A percentile compares a stretch with the other conserved stretches of the same genome.
Evolutionary conservation across 1,140 invertebrate genomes (phyloP).

Genomic region (Plutomurus gul): DNA sequence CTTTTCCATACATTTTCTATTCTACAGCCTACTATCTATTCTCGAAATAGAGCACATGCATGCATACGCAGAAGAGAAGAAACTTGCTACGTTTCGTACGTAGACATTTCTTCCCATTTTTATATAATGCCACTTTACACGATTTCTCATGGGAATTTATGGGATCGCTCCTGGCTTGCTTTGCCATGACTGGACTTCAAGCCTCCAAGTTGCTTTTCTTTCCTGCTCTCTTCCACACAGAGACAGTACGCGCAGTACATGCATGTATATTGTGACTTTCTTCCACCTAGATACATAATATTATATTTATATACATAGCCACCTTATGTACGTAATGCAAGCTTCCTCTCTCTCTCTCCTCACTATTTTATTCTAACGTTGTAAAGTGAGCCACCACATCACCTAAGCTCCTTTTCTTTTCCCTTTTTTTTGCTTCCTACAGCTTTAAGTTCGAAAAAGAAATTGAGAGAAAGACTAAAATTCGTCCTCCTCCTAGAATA

Average conservation of each 20-base stretch:
- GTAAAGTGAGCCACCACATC: slow-evolving; percentile 8
- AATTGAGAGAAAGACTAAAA: slow-evolving; percentile 10
- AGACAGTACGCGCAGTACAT: background rate
- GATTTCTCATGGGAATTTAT: slow-evolving; percentile 54
- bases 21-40: slow-evolving; percentile 3
- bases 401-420: slow-evolving; percentile 20
- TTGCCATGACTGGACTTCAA: background rate
- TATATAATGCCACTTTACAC: slow-evolving; percentile 54
- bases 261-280: background rate
- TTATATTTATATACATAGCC: background rate
- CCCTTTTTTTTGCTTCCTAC: background rate
- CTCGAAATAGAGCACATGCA: slow-evolving; percentile 28
- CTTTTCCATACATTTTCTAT: slow-evolving; percentile 20
- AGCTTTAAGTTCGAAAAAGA: background rate
- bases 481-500: slow-evolving; percentile 16
- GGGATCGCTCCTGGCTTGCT: slow-evolving; percentile 5
- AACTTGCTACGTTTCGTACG: background rate
- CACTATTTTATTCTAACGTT: slow-evolving; percentile 18
- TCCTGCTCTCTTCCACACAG: background rate
- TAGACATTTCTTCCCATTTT: slow-evolving; percentile 45
- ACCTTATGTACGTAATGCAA: background rate
- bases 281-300: slow-evolving; percentile 33
- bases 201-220: background rate
- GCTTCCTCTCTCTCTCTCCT: background rate
- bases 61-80: slow-evolving; percentile 34